phyloP scores from a whole-genome alignment of 2,888 invertebrate genomes.

The Trichopria drosophilae region DNA sequence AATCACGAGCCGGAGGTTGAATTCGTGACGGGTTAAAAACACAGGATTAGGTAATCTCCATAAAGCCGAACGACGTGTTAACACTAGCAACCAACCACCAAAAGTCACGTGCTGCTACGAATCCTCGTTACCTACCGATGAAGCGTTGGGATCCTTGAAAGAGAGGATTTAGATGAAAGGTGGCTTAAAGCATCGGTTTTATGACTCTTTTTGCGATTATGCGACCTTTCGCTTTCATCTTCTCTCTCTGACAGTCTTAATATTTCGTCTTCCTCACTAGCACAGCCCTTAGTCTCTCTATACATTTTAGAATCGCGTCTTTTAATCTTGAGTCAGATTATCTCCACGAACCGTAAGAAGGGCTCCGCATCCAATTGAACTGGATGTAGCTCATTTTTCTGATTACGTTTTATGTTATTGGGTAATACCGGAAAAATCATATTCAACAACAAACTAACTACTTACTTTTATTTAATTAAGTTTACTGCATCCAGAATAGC shows the following conservation, averaged over 20 bases:
- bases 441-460: too few species aligned
- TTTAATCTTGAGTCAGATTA: too few species aligned
- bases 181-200: conserved; percentile 28
- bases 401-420: too few species aligned
- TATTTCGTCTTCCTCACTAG: neutral
- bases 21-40: conserved; percentile 32
- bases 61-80: conserved; percentile 35
- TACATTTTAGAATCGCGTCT: too few species aligned
- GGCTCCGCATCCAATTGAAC: too few species aligned
- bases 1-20: conserved; percentile 24
- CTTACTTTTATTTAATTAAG: too few species aligned
- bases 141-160: conserved; percentile 1
- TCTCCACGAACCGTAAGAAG: too few species aligned
- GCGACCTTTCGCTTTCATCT: conserved; percentile 4
- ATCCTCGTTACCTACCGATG: neutral
- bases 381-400: too few species aligned
- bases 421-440: too few species aligned
- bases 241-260: neutral
- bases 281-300: too few species aligned
- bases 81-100: conserved; percentile 22
- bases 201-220: conserved; percentile 27
- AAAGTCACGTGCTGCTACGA: conserved; percentile 30
- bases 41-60: conserved; percentile 43
- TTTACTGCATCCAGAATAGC: too few species aligned
- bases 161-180: conserved; percentile 21